phyloP scores from a whole-genome alignment of 2,113 vertebrate species.

The Irena cyanogastra region DNA sequence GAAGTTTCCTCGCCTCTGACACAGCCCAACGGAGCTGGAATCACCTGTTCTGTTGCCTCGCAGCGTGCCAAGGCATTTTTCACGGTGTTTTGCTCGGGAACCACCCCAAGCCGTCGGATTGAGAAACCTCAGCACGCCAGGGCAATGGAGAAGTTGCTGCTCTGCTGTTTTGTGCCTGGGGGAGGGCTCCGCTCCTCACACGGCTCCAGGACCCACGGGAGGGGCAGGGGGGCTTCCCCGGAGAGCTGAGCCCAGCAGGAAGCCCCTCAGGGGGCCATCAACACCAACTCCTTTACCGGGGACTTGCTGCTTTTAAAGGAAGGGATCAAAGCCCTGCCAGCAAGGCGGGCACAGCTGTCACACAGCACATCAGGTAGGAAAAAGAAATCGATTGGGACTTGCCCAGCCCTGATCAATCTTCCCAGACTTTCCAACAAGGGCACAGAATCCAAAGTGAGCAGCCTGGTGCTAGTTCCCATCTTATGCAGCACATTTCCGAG shows the following conservation, averaged over 20 bases:
- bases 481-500: not conserved
- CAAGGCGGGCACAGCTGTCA: not conserved
- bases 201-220: not conserved
- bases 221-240: not conserved
- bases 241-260: not conserved
- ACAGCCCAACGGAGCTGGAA: conserved; percentile 39
- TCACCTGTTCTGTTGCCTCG: conserved; percentile 52
- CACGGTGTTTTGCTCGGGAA: conserved; percentile 33
- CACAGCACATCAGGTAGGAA: not conserved
- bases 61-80: conserved; percentile 47
- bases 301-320: not conserved
- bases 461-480: not conserved
- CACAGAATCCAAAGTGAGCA: not conserved
- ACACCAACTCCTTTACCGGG: not conserved
- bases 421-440: not conserved
- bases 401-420: not conserved
- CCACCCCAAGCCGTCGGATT: conserved; percentile 32
- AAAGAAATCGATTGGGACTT: not conserved
- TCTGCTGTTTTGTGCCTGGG: not conserved
- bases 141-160: not conserved
- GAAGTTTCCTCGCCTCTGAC: not conserved
- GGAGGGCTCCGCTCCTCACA: not conserved
- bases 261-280: not conserved
- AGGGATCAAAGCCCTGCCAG: not conserved
- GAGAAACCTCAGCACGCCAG: conserved; percentile 2